Evolutionary conservation across 2,113 vertebrate species (phyloP).

Genomic region (Neofelis nebulosa): DNA sequence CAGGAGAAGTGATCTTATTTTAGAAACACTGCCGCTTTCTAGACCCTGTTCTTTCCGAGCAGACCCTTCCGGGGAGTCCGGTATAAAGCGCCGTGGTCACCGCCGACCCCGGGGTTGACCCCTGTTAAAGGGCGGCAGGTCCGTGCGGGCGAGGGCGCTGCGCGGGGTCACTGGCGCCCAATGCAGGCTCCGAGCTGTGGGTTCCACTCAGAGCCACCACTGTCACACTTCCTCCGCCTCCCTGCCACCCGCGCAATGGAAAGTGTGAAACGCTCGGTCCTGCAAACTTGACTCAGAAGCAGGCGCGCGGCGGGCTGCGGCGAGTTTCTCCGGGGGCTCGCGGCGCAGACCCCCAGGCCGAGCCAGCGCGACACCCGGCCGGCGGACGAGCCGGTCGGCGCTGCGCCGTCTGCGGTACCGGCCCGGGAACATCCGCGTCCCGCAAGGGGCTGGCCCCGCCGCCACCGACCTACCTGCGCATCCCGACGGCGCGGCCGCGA

Average conservation of each 20-base stretch:
- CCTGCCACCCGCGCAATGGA: fast-evolving
- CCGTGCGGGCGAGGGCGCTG: fast-evolving
- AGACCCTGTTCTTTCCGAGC: not conserved
- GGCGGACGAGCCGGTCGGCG: no score
- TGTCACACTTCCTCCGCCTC: fast-evolving
- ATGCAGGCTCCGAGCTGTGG: not conserved
- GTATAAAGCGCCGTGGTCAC: not conserved
- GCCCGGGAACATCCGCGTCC: fast-evolving
- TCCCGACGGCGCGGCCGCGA: not conserved
- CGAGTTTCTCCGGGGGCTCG: not conserved
- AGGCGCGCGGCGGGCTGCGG: not conserved
- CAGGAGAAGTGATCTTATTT: not conserved
- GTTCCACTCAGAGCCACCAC: not conserved
- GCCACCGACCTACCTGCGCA: conserved; percentile 31
- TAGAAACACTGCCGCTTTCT: not conserved
- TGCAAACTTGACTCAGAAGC: not conserved
- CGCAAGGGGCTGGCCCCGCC: fast-evolving
- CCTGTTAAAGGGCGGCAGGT: not conserved
- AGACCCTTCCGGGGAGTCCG: not conserved
- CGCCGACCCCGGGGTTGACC: fast-evolving
- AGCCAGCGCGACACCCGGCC: not conserved
- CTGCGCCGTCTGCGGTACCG: fast-evolving
- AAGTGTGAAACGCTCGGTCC: fast-evolving
- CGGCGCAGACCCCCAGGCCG: fast-evolving
- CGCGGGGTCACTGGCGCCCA: fast-evolving